phyloP scores from a whole-genome alignment of 1,140 invertebrate genomes.

The Neodiprion lecontei region DNA sequence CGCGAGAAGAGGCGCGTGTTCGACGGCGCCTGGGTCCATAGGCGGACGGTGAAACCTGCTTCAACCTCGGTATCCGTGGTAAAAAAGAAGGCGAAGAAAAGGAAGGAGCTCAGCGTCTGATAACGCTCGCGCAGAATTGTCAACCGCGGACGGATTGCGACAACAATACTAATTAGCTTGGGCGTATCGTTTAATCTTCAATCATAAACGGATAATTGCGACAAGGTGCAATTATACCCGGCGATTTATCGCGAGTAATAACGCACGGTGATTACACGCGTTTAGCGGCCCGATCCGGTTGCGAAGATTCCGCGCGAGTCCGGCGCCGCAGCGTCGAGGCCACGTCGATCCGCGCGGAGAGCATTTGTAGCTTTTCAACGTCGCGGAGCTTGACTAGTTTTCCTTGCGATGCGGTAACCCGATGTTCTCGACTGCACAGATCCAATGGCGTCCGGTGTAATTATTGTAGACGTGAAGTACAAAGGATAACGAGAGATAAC shows the following conservation, averaged over 20 bases:
- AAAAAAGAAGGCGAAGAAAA: not conserved
- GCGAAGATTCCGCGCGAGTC: not conserved
- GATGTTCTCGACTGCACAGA: too few species aligned
- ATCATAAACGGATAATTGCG: constrained; percentile 43
- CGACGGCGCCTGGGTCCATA: too few species aligned
- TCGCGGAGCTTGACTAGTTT: not conserved
- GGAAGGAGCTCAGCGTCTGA: too few species aligned
- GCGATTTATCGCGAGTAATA: constrained; percentile 47
- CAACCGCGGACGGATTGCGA: not conserved
- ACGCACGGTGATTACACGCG: constrained; percentile 35
- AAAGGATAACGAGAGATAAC: not conserved
- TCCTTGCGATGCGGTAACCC: not conserved
- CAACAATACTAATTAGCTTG: constrained; percentile 48
- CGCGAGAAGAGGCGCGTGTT: too few species aligned
- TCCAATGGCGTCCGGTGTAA: too few species aligned
- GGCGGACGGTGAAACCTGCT: too few species aligned
- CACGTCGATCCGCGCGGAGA: too few species aligned
- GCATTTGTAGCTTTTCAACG: not conserved
- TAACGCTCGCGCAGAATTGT: too few species aligned
- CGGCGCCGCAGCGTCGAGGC: not conserved
- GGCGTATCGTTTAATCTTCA: constrained; percentile 47
- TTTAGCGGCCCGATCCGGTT: not conserved
- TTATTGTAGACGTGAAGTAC: not conserved
- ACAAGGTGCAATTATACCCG: constrained; percentile 37
- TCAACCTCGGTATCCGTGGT: not conserved